Evolutionary conservation across 2,113 vertebrate genomes (phyloP).

Genomic region (Gasterosteus aculeatus): DNA sequence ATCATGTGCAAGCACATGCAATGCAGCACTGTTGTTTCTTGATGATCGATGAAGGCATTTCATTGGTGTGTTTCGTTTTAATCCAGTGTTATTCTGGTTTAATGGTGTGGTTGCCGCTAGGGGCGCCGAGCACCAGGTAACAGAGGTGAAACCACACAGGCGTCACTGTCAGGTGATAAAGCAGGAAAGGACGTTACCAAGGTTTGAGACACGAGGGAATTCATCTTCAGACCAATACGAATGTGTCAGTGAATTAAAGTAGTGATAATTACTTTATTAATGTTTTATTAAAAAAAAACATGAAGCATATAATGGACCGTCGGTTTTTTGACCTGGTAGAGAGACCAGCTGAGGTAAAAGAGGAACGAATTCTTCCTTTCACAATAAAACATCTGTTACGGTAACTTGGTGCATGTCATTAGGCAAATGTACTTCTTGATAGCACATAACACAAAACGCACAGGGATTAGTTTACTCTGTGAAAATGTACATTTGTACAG

Average conservation of each 20-base stretch:
- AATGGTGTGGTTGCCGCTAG: background rate
- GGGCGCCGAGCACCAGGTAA: background rate
- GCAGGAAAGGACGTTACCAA: background rate
- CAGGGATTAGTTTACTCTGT: background rate
- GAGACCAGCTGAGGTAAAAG: background rate
- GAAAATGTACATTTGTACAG: background rate
- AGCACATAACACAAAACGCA: background rate
- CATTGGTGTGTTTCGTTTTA: background rate
- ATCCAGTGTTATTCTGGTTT: no score
- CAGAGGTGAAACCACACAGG: background rate
- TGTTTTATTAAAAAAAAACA: background rate
- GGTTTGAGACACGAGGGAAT: background rate
- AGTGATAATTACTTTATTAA: background rate
- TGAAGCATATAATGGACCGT: background rate
- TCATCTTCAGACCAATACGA: background rate
- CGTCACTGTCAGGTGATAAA: background rate
- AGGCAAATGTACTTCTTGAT: background rate
- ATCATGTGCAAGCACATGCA: background rate
- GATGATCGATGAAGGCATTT: background rate
- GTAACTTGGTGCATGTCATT: background rate
- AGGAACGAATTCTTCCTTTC: conserved; percentile 15
- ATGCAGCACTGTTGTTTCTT: no score
- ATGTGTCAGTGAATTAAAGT: background rate
- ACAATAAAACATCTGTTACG: conserved; percentile 6
- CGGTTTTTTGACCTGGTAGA: background rate